These are phyloP conservation scores for Aldabrachelys gigantea DNA, from an alignment of 2,113 vertebrate species.

Conservation along the genomic window DNA sequence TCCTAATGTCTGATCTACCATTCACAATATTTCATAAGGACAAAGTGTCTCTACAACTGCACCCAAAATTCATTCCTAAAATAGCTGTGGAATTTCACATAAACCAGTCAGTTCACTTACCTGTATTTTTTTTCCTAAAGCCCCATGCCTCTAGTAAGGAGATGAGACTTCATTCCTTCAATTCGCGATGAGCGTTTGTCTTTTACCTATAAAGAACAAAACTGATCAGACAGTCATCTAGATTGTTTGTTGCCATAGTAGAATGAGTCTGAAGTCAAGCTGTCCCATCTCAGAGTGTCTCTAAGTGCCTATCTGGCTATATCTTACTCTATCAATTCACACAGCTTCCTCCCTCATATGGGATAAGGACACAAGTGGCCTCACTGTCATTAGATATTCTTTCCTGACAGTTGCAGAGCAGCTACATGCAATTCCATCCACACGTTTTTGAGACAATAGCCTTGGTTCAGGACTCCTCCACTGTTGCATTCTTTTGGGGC, in stretches of 20 bases:
- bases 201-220: not conserved
- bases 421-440: not conserved
- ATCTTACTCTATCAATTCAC: not conserved
- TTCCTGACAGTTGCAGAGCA: not conserved
- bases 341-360: not conserved
- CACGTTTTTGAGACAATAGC: not conserved
- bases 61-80: not conserved
- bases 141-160: too few species aligned
- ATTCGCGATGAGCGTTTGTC: not conserved
- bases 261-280: not conserved
- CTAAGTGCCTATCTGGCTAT: not conserved
- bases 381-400: not conserved
- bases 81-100: too few species aligned
- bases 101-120: too few species aligned
- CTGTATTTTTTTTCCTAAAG: too few species aligned
- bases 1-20: too few species aligned
- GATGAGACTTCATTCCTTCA: not conserved
- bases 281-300: not conserved
- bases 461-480: not conserved
- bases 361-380: not conserved
- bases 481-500: not conserved
- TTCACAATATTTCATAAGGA: too few species aligned
- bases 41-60: too few species aligned
- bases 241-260: not conserved
- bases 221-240: not conserved